A percentile compares a stretch with the other conserved stretches of the same genome.
phyloP scores from a whole-genome alignment of 2,797 vertebrate species.

The Gadopsis marmoratus region DNA sequence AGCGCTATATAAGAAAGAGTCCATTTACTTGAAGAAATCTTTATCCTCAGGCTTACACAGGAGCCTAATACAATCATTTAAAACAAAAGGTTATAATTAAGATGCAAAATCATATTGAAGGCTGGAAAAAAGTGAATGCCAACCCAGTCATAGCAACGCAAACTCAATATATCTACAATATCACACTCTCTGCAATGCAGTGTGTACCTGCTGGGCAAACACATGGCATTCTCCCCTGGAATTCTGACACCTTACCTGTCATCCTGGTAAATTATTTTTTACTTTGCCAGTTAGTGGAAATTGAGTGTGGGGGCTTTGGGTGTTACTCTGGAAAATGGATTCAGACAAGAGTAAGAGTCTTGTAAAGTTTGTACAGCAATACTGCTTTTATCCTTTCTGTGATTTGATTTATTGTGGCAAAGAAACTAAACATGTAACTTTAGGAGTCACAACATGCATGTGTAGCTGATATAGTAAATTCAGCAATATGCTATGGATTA shows the following conservation, averaged over 20 bases:
- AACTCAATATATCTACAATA: background rate
- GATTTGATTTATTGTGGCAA: background rate
- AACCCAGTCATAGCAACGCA: background rate
- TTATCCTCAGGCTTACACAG: constrained; percentile 32
- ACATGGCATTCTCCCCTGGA: constrained; percentile 19
- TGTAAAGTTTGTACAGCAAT: constrained; percentile 58
- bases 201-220: constrained; percentile 12
- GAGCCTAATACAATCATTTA: constrained; percentile 9
- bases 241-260: constrained; percentile 15
- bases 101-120: constrained; percentile 41
- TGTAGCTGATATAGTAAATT: background rate
- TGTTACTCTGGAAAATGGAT: background rate
- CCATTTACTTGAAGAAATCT: constrained; percentile 13
- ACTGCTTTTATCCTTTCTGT: constrained; percentile 43
- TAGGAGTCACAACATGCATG: background rate
- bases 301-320: background rate
- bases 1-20: too few species aligned
- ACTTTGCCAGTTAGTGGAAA: constrained; percentile 5
- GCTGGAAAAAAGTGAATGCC: constrained; percentile 21
- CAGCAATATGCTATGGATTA: background rate
- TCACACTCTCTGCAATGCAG: constrained; percentile 1
- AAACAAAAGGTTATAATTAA: constrained; percentile 34
- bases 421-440: background rate
- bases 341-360: background rate
- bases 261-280: background rate